Conservation (phyloP, 2,113 vertebrate genomes). For the Baryphthengus martii region DNA sequence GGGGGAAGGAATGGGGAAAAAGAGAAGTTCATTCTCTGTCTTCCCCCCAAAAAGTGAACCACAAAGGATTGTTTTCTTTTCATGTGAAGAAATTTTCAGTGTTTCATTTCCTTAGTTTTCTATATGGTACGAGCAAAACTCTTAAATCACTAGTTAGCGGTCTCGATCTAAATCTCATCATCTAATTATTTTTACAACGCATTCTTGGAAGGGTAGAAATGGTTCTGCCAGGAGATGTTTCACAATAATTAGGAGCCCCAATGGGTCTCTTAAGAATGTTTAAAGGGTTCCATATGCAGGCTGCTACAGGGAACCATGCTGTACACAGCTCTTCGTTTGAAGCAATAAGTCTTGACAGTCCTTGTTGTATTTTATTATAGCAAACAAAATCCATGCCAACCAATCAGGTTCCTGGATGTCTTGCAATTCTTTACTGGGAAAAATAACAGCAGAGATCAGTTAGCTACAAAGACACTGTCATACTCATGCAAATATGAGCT, state of each 20-base stretch:
- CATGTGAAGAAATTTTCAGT: constrained; percentile 66
- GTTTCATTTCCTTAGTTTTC: constrained; percentile 73
- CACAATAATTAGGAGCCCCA: constrained; percentile 82
- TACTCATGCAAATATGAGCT: neutral
- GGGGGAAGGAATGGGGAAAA: constrained; percentile 20
- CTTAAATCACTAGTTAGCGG: constrained; percentile 75
- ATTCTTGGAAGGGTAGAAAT: constrained; percentile 77
- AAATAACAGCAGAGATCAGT: neutral
- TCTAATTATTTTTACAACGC: constrained; percentile 82
- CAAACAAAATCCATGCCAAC: constrained; percentile 74
- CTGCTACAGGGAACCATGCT: constrained; percentile 68
- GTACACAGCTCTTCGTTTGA: constrained; percentile 71
- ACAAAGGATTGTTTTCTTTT: constrained; percentile 69
- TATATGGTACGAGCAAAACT: constrained; percentile 51
- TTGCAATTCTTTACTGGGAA: constrained; percentile 42
- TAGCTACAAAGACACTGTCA: neutral
- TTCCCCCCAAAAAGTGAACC: constrained; percentile 52
- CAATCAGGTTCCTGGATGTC: constrained; percentile 54
- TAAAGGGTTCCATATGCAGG: constrained; percentile 81
- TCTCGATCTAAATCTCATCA: constrained; percentile 82
- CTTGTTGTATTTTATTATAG: constrained; percentile 77
- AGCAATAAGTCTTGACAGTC: constrained; percentile 72
- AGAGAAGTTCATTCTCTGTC: neutral
- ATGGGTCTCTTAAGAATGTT: constrained; percentile 79
- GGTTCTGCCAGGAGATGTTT: constrained; percentile 79